Conservation (phyloP, 2,113 vertebrate species). For the Sorex araneus region DNA sequence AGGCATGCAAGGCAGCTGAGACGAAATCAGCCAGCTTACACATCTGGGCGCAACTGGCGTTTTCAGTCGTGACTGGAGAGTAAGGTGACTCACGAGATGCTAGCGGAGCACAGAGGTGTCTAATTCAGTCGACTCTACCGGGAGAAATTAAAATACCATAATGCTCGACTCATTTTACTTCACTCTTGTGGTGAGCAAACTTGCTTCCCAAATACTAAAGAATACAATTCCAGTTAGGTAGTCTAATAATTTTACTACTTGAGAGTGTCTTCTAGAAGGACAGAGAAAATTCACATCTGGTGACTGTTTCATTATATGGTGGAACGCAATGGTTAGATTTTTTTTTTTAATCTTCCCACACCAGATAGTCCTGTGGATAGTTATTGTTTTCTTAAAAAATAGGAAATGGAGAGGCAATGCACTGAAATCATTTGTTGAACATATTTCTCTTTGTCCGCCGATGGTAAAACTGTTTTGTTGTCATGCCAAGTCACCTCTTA, state of each 20-base stretch:
- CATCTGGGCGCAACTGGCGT: background rate
- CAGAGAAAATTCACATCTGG: background rate
- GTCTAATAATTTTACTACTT: background rate
- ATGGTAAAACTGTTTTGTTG: background rate
- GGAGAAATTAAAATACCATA: background rate
- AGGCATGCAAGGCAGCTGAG: background rate
- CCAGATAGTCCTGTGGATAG: background rate
- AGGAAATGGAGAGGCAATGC: background rate
- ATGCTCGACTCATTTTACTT: background rate
- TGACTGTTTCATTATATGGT: background rate
- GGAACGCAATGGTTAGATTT: background rate
- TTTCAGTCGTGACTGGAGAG: background rate
- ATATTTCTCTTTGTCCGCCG: no score
- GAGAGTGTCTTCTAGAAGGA: background rate
- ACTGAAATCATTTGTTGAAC: no score
- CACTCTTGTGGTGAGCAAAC: background rate
- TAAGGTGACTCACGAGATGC: background rate
- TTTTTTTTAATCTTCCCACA: background rate
- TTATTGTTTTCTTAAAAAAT: background rate
- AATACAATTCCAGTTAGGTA: background rate
- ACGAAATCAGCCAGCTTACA: background rate
- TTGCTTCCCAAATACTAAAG: background rate
- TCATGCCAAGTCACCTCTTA: background rate
- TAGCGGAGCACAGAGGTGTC: background rate
- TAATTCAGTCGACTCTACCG: background rate